A percentile compares a stretch with the other conserved stretches of the same genome.
Conservation (phyloP, 2,797 vertebrate species). For the Todus mexicanus region DNA sequence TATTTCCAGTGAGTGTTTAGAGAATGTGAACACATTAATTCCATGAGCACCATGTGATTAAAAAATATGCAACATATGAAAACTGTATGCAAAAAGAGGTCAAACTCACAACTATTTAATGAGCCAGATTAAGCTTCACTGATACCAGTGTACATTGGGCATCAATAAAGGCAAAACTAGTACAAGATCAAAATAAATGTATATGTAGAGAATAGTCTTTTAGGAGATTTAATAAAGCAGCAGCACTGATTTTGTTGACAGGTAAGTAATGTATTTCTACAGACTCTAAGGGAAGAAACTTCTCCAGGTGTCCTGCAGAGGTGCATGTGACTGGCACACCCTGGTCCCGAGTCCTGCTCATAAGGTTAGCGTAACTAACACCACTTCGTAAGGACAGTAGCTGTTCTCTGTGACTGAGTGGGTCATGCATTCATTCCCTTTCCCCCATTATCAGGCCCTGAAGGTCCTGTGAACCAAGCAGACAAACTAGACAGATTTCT, state of each 20-base stretch:
- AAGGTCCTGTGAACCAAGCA: neutral
- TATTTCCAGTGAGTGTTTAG: constrained; percentile 15
- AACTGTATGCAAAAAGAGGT: neutral
- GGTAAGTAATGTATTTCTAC: neutral
- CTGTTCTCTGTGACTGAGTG: neutral
- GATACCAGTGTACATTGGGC: neutral
- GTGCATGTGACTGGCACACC: accelerated
- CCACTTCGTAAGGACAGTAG: neutral
- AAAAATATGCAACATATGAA: neutral
- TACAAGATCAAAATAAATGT: neutral
- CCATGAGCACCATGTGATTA: neutral
- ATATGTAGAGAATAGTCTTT: neutral
- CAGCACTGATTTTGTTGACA: neutral
- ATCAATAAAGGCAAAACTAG: neutral
- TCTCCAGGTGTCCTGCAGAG: neutral
- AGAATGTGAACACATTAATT: neutral
- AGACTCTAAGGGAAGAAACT: neutral
- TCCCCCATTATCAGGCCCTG: neutral
- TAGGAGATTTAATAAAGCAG: neutral
- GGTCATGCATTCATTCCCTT: neutral
- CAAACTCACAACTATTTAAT: neutral
- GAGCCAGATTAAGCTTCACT: neutral
- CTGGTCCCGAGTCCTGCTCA: neutral
- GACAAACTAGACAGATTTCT: neutral
- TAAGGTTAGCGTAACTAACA: accelerated